Percentiles rank a stretch among this genome's conserved stretches.
Evolutionary conservation across 2,113 vertebrate genomes (phyloP).

Genomic region (Carassius gibelio): DNA sequence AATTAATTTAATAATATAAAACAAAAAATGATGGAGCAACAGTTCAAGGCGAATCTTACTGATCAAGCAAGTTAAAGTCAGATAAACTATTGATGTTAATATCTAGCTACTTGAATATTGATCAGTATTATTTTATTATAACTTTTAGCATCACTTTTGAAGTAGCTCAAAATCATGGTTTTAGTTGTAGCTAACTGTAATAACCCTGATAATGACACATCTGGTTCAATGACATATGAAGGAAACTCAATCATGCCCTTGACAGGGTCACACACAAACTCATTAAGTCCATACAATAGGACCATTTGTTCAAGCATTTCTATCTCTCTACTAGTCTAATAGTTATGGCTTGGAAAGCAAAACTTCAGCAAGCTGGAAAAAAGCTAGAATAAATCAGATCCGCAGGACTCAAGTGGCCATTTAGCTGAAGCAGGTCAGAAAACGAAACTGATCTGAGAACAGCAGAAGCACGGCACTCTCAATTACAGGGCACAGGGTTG

Average conservation of each 20-base stretch:
- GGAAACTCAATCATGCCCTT: neutral
- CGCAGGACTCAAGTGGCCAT: neutral
- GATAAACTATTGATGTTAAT: neutral
- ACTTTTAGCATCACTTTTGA: neutral
- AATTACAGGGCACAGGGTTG: conserved; percentile 8
- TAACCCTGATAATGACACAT: neutral
- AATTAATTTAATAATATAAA: neutral
- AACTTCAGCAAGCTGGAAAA: neutral
- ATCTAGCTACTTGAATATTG: neutral
- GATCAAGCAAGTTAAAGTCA: neutral
- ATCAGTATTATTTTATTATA: neutral
- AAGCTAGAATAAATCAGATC: neutral
- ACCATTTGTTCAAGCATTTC: neutral
- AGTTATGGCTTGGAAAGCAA: neutral
- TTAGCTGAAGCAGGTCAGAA: conserved; percentile 12
- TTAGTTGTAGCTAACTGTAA: neutral
- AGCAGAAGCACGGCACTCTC: neutral
- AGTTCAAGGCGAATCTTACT: too few species aligned
- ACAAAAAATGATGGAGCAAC: neutral
- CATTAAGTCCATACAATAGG: too few species aligned
- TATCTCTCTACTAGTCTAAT: neutral
- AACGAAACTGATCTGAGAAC: neutral
- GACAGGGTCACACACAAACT: neutral
- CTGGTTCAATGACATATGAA: neutral
- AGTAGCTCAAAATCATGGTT: neutral